Percentiles rank a stretch among this genome's conserved stretches.
phyloP scores from a whole-genome alignment of 1,140 invertebrate genomes.

The Harpegnathos saltator region DNA sequence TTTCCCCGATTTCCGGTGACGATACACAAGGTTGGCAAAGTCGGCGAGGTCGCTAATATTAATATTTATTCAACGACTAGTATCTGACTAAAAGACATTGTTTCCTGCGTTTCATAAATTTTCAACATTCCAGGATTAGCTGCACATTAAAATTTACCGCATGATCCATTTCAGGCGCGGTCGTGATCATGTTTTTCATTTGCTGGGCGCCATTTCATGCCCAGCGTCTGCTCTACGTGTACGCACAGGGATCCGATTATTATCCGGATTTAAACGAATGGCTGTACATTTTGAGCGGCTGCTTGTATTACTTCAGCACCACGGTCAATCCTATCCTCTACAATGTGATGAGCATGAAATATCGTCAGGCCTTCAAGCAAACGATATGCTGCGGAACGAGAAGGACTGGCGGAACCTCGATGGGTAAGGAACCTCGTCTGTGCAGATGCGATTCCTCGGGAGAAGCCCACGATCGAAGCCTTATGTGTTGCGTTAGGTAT shows the following conservation, averaged over 20 bases:
- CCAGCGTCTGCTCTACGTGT: constrained; percentile 93
- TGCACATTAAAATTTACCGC: neutral
- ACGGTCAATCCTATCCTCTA: constrained; percentile 97
- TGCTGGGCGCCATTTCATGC: constrained; percentile 99
- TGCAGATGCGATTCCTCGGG: constrained; percentile 46
- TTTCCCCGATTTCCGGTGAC: too few species aligned
- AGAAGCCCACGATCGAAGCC: neutral
- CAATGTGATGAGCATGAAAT: constrained; percentile 95
- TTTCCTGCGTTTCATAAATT: neutral
- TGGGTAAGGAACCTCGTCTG: constrained; percentile 15
- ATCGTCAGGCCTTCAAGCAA: constrained; percentile 92
- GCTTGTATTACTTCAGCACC: constrained; percentile 94
- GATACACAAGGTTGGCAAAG: too few species aligned
- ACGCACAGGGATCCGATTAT: constrained; percentile 87
- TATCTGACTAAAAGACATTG: neutral
- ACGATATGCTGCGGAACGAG: constrained; percentile 86
- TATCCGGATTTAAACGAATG: constrained; percentile 91
- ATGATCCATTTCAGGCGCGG: constrained; percentile 91
- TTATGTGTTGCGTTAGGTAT: constrained; percentile 62
- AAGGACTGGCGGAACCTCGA: neutral
- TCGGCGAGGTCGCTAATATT: too few species aligned
- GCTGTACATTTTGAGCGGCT: constrained; percentile 92
- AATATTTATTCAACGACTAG: too few species aligned
- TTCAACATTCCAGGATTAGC: neutral
- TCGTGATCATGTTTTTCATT: constrained; percentile 98